These are phyloP conservation scores for Entomobrya multifasciata DNA, from an alignment of 2,888 invertebrate species.

Conservation along the genomic window DNA sequence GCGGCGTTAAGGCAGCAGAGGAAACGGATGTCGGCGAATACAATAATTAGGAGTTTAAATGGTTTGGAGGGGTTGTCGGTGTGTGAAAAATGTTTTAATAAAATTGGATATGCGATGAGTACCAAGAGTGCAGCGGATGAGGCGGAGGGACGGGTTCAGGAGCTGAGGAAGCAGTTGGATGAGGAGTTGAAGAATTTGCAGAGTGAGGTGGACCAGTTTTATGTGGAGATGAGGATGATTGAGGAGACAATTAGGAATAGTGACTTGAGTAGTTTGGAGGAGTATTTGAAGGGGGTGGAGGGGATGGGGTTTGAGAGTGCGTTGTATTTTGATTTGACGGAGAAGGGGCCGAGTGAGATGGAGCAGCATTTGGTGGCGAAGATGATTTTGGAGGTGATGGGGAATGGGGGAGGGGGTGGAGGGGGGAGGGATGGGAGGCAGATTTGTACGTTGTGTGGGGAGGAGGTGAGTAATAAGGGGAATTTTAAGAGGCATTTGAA, in stretches of 20 bases:
- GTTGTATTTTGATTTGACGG: background rate
- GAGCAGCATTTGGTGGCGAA: background rate
- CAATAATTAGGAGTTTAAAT: background rate
- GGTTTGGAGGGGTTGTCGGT: background rate
- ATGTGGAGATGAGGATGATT: conserved; percentile 24
- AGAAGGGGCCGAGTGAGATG: background rate
- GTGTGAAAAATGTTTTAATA: conserved; percentile 16
- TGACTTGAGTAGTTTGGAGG: background rate
- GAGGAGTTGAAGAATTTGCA: background rate
- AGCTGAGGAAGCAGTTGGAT: conserved; percentile 2
- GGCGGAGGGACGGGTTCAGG: background rate
- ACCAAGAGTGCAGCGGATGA: background rate
- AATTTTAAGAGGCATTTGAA: conserved; percentile 1
- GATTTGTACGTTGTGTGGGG: background rate
- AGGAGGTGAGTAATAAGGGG: background rate
- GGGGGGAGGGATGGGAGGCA: background rate
- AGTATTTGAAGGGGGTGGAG: background rate
- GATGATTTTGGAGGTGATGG: background rate
- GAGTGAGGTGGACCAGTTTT: conserved; percentile 16
- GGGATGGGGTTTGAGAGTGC: background rate
- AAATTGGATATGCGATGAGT: conserved; percentile 21
- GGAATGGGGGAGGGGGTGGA: background rate
- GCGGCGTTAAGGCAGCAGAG: conserved; percentile 5
- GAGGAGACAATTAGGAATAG: background rate
- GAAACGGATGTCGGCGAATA: conserved; percentile 16